Conservation (phyloP, 2,113 vertebrate genomes). For the Bufo gargarizans region DNA sequence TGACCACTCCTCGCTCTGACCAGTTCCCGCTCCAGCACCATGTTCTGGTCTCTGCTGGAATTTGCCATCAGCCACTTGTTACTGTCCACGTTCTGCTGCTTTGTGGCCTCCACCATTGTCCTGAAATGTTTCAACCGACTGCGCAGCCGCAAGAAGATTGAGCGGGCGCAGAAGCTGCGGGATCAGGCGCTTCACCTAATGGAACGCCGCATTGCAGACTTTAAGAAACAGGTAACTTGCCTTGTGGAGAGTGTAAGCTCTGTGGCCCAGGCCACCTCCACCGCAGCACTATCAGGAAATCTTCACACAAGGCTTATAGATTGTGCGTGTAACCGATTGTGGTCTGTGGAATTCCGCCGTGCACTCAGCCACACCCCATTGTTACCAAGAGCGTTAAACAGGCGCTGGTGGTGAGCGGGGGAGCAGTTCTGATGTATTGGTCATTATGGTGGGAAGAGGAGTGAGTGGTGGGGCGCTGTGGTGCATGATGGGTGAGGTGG, state of each 20-base stretch:
- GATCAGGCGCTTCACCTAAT: conserved; percentile 23
- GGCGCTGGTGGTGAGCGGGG: too few species aligned
- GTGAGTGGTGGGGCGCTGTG: too few species aligned
- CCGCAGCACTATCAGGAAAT: too few species aligned
- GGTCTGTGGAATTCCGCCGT: too few species aligned
- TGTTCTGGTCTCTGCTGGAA: conserved; percentile 35
- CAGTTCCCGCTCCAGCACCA: background rate
- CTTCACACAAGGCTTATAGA: too few species aligned
- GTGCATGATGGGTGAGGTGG: too few species aligned
- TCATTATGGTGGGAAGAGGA: too few species aligned
- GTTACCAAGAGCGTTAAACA: too few species aligned
- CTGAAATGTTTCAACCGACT: conserved; percentile 23
- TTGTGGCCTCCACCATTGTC: conserved; percentile 16
- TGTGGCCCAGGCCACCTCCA: background rate
- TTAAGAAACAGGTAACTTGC: conserved; percentile 1
- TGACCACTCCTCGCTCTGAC: too few species aligned
- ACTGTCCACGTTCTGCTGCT: conserved; percentile 14
- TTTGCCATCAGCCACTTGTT: conserved; percentile 33
- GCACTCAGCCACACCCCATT: too few species aligned
- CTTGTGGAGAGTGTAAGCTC: background rate
- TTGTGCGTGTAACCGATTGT: too few species aligned
- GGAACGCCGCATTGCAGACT: conserved; percentile 3
- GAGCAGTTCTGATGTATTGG: too few species aligned
- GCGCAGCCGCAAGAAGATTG: conserved; percentile 27
- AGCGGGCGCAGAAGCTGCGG: conserved; percentile 22